A percentile compares a stretch with the other conserved stretches of the same genome.
Evolutionary conservation across 2,888 invertebrate genomes (phyloP).

Genomic region (Gordius sp.): DNA sequence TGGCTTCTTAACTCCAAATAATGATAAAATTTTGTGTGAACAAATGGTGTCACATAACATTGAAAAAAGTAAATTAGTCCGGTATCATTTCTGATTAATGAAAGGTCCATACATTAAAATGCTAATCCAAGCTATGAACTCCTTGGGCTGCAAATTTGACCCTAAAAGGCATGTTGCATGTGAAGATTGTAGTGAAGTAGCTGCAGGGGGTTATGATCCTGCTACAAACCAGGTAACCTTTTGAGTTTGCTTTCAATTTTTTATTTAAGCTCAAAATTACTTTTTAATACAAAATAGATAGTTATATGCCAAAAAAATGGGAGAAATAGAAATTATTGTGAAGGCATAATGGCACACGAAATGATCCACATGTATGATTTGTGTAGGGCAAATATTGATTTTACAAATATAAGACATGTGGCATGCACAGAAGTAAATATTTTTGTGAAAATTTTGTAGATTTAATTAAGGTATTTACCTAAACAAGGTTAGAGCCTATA

Average conservation of each 20-base stretch:
- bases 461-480: neutral
- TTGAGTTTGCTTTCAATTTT: neutral
- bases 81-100: neutral
- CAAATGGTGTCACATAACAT: neutral
- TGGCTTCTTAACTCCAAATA: no score
- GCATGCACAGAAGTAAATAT: slow-evolving; percentile 18
- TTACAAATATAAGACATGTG: slow-evolving; percentile 17
- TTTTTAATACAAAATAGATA: neutral
- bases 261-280: neutral
- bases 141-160: slow-evolving; percentile 17
- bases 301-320: slow-evolving; percentile 4
- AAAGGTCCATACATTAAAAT: slow-evolving; percentile 6
- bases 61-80: slow-evolving; percentile 5
- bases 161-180: slow-evolving; percentile 18
- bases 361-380: slow-evolving; percentile 18
- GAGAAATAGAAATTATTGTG: neutral
- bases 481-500: neutral
- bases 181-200: slow-evolving; percentile 15
- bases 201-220: slow-evolving; percentile 18
- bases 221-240: slow-evolving; percentile 15
- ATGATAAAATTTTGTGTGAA: neutral
- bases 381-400: slow-evolving; percentile 17
- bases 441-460: neutral
- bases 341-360: slow-evolving; percentile 17
- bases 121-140: neutral